Evolutionary conservation across 2,113 vertebrate species (phyloP).

Genomic region (Rhabdornis inornatus): DNA sequence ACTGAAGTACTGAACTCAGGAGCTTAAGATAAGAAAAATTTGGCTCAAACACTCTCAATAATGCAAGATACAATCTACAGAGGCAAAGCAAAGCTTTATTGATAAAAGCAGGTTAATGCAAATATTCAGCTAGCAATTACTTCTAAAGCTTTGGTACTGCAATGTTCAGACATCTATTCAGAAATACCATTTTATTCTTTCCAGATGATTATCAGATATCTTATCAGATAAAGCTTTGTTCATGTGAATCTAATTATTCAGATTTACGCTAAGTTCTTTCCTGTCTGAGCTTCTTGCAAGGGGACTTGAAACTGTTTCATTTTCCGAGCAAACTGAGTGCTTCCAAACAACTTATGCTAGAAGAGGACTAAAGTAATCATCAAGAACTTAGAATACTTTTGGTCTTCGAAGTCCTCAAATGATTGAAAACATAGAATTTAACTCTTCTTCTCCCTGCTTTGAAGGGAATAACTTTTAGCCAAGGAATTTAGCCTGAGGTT

Average conservation of each 20-base stretch:
- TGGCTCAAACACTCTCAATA: background rate
- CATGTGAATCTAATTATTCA: slow-evolving; percentile 42
- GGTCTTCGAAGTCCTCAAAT: background rate
- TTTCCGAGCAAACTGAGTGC: slow-evolving; percentile 8
- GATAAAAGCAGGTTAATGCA: background rate
- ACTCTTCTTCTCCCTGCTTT: background rate
- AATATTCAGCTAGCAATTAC: background rate
- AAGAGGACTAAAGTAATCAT: background rate
- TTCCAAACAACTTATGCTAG: slow-evolving; percentile 5
- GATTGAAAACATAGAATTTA: background rate
- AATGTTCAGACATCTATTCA: background rate
- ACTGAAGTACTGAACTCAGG: background rate
- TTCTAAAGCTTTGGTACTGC: background rate
- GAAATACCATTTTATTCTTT: slow-evolving; percentile 2
- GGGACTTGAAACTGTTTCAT: background rate
- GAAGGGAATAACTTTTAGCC: background rate
- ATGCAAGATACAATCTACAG: background rate
- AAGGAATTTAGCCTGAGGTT: background rate
- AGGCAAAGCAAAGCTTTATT: background rate
- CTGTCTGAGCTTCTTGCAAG: slow-evolving; percentile 7
- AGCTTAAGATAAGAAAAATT: background rate
- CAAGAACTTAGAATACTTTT: background rate
- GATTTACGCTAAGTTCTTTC: slow-evolving; percentile 18
- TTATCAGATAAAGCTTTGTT: slow-evolving; percentile 51
- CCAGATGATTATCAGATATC: background rate